Evolutionary conservation across 2,113 vertebrate species (phyloP), one percentile per base, ranked within the genome.

Genomic region (Chrysemys picta): DNA sequence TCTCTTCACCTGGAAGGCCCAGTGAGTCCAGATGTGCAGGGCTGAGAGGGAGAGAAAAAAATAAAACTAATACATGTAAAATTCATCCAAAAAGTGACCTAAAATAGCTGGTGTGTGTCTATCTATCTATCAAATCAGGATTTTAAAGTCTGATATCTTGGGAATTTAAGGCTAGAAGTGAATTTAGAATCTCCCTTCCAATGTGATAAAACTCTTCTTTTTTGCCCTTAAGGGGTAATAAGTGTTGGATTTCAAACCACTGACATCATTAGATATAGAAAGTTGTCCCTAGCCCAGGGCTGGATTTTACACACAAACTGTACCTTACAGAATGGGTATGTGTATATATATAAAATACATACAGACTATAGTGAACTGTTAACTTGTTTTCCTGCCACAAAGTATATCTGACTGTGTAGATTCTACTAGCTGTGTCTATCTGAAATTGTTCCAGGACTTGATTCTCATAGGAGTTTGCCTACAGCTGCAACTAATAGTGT

Each of bases 361-460:
- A 11, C 6, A 49, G 42, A 22, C 54, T 14, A n/a, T 22, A 49
- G n/a, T 47, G 21, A 84, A 89, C 75, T 5, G 21, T 62, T 79
- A 10, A 22, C 90, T 91, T 93, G 59, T 85, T 78, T 96, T 89
- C 84, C 11, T 52, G 52, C 56, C 76, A 75, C 42, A 52, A 89
- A 86, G 49, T 78, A 88, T 5, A 8, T 38, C 49, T 79, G 59
- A 87, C 10, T 69, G 25, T 42, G 79, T 85, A 93, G 42, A 42
- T 42, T 42, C 42, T 42, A 42, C 42, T 42, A 42, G 42, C 42
- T 42, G 42, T 42, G 42, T 42, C 42, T 75, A 91, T 82, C 87
- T 89, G 42, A 97, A 93, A 95, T 38, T 91, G 6, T 97, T 96
- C 78, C 94, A 96, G 84, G 90, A 93, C 72, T 94, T 95, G 89